A percentile compares a stretch with the other conserved stretches of the same genome.
Conservation (phyloP, 2,797 vertebrate genomes). For the Intellagama lesueurii region DNA sequence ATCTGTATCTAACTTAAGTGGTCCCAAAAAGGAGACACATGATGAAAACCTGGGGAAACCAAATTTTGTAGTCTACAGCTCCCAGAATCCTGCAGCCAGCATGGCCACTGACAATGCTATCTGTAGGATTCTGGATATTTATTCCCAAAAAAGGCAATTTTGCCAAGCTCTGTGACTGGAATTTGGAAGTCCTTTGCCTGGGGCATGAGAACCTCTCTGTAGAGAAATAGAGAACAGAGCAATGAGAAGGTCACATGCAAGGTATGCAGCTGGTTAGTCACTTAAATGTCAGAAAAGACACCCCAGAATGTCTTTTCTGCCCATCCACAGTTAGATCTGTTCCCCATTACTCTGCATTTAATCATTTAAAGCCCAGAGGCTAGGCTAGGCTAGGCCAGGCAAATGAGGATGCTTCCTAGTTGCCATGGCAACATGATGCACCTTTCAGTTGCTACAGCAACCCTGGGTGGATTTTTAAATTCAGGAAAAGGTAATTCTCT, state of each 20-base stretch:
- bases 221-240: background rate
- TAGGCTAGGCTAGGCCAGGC: slow-evolving; percentile 48
- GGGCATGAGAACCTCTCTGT: background rate
- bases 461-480: slow-evolving; percentile 81
- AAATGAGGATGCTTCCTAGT: slow-evolving; percentile 81
- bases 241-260: background rate
- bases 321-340: slow-evolving; percentile 18
- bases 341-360: slow-evolving; percentile 55
- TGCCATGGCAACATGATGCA: slow-evolving; percentile 83
- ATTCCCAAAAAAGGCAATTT: too few relatives aligned
- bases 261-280: background rate
- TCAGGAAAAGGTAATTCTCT: slow-evolving; percentile 81
- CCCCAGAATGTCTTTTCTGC: background rate
- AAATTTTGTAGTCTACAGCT: too few relatives aligned
- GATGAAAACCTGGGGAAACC: background rate
- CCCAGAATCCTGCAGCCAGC: too few relatives aligned
- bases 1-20: background rate
- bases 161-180: too few relatives aligned
- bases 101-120: too few relatives aligned
- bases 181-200: background rate
- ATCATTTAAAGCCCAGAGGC: slow-evolving; percentile 35
- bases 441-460: slow-evolving; percentile 85
- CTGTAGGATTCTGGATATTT: too few relatives aligned
- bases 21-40: background rate
- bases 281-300: background rate